Conservation (phyloP, 2,797 vertebrate genomes). For the Triplophysa bombifrons region DNA sequence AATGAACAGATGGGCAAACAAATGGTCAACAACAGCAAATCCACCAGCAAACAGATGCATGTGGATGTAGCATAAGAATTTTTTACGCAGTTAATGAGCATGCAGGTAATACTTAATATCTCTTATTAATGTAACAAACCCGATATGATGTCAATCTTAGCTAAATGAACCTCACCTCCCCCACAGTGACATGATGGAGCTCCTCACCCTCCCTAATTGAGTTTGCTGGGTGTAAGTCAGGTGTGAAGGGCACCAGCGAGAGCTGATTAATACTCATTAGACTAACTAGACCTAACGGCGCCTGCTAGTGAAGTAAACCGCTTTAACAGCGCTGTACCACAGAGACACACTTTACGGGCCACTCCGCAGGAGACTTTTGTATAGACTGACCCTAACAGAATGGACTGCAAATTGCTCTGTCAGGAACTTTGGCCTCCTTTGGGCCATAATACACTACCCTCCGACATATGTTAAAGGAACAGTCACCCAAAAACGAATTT, state of each 20-base stretch:
- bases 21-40: background rate
- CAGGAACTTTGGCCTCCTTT: conserved; percentile 81
- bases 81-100: background rate
- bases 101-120: conserved; percentile 9
- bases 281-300: conserved; percentile 73
- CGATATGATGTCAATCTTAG: background rate
- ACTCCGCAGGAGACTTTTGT: conserved; percentile 80
- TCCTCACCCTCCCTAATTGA: conserved; percentile 70
- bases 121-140: background rate
- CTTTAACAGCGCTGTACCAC: conserved; percentile 81
- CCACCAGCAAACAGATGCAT: background rate
- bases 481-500: background rate
- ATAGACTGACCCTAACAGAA: conserved; percentile 76
- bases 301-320: conserved; percentile 79
- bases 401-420: conserved; percentile 87
- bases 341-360: conserved; percentile 56
- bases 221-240: conserved; percentile 67
- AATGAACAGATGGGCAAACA: conserved; percentile 29
- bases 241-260: conserved; percentile 70
- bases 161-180: background rate
- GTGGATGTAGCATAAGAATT: background rate
- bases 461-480: conserved; percentile 67
- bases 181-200: conserved; percentile 60
- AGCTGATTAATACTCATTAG: conserved; percentile 92
- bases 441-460: conserved; percentile 76